Evolutionary conservation across 92 coral and sea anemone species (phyloP).

Genomic region (Phenganax subtilis): DNA sequence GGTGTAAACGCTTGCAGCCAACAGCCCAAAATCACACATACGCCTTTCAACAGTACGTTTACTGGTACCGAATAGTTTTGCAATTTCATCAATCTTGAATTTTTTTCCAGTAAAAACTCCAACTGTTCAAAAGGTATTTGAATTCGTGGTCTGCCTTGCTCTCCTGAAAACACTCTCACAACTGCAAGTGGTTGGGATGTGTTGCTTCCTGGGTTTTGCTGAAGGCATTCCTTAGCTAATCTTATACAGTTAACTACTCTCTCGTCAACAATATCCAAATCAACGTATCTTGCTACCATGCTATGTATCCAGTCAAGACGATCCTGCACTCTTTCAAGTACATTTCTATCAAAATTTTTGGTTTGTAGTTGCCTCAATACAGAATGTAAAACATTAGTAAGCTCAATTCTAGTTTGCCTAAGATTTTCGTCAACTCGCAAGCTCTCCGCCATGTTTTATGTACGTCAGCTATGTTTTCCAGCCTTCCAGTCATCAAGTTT

Average conservation of each 20-base stretch:
- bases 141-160: conserved; percentile 46
- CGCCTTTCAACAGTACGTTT: conserved; percentile 51
- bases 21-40: conserved; percentile 43
- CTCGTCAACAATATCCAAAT: conserved; percentile 37
- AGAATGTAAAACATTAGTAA: conserved; percentile 26
- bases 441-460: not conserved
- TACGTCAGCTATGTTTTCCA: conserved; percentile 16
- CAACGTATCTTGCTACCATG: conserved; percentile 44
- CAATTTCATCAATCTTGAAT: conserved; percentile 46
- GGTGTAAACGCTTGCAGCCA: conserved; percentile 34
- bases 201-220: conserved; percentile 19
- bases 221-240: conserved; percentile 46
- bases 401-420: conserved; percentile 7
- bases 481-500: conserved; percentile 35
- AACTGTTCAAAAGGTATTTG: conserved; percentile 46
- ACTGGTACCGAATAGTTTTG: conserved; percentile 46
- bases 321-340: conserved; percentile 18
- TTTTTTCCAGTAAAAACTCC: conserved; percentile 39
- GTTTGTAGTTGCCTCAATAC: conserved; percentile 14
- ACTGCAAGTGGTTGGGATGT: conserved; percentile 11
- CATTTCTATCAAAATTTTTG: conserved; percentile 18
- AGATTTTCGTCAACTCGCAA: too few relatives aligned
- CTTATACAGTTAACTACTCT: conserved; percentile 35
- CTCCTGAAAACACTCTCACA: conserved; percentile 40
- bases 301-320: conserved; percentile 40